These are phyloP conservation scores for Stenodema calcarata DNA, from an alignment of 2,888 invertebrate species.

Conservation along the genomic window DNA sequence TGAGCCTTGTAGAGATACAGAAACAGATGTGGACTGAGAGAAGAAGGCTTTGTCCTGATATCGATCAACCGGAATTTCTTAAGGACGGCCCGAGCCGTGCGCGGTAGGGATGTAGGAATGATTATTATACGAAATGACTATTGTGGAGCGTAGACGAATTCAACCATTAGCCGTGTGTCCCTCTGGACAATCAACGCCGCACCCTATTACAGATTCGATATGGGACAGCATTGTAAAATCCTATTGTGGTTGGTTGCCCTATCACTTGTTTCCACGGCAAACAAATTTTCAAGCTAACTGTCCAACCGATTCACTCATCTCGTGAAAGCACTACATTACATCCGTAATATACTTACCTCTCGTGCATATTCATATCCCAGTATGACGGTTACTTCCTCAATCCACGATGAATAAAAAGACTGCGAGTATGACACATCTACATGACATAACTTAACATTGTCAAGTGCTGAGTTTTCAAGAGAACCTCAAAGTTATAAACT, in stretches of 20 bases:
- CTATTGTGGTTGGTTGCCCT: neutral
- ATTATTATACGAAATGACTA: conserved; percentile 38
- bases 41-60: neutral
- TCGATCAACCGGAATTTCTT: neutral
- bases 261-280: conserved; percentile 31
- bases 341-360: too few relatives aligned
- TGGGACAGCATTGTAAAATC: conserved; percentile 43
- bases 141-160: conserved; percentile 17
- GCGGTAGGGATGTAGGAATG: neutral
- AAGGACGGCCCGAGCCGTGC: neutral
- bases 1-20: neutral
- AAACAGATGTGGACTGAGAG: conserved; percentile 22
- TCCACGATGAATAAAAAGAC: too few relatives aligned
- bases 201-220: conserved; percentile 53
- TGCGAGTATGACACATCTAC: too few relatives aligned
- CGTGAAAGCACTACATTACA: too few relatives aligned
- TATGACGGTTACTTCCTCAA: too few relatives aligned
- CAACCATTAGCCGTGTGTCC: conserved; percentile 46
- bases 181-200: conserved; percentile 46
- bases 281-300: conserved; percentile 21
- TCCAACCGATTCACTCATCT: neutral
- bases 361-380: too few relatives aligned
- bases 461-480: too few relatives aligned
- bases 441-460: too few relatives aligned
- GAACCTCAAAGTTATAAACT: too few relatives aligned